Percentiles rank a stretch among this genome's conserved stretches.
These are phyloP conservation scores for Eristalis intricaria DNA, from an alignment of 2,888 invertebrate species.

Conservation along the genomic window DNA sequence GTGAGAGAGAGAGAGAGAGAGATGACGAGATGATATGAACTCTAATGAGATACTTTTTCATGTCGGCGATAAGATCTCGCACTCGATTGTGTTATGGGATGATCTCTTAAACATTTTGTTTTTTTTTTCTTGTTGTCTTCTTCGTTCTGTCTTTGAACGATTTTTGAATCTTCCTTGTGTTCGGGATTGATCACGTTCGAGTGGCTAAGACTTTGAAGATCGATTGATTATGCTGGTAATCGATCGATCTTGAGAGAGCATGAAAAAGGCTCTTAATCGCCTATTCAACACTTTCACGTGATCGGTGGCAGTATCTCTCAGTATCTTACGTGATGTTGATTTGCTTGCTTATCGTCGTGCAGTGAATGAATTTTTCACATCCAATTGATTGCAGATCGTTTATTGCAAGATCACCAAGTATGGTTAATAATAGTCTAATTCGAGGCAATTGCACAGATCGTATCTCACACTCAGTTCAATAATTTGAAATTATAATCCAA, in stretches of 20 bases:
- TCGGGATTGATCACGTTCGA: constrained; percentile 5
- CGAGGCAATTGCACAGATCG: constrained; percentile 50
- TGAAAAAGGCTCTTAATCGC: constrained; percentile 13
- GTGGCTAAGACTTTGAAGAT: constrained; percentile 18
- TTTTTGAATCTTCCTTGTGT: constrained; percentile 19
- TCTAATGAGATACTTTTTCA: constrained; percentile 55
- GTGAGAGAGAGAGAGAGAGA: neutral
- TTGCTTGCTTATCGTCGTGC: neutral
- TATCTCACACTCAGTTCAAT: constrained; percentile 59
- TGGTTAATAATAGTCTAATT: constrained; percentile 54
- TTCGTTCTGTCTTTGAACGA: constrained; percentile 13
- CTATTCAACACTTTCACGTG: constrained; percentile 36
- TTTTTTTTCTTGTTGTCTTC: neutral
- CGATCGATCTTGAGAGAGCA: constrained; percentile 26
- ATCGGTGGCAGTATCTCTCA: neutral
- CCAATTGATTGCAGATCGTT: neutral
- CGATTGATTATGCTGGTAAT: constrained; percentile 26
- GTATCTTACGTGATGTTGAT: neutral
- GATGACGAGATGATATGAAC: constrained; percentile 3
- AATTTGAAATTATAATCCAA: constrained; percentile 69
- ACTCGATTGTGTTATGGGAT: constrained; percentile 19
- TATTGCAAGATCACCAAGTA: constrained; percentile 17
- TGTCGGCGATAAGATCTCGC: constrained; percentile 49
- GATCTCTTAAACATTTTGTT: neutral
- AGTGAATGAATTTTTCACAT: neutral